phyloP scores from a whole-genome alignment of 2,113 vertebrate genomes.

The Canis aureus region DNA sequence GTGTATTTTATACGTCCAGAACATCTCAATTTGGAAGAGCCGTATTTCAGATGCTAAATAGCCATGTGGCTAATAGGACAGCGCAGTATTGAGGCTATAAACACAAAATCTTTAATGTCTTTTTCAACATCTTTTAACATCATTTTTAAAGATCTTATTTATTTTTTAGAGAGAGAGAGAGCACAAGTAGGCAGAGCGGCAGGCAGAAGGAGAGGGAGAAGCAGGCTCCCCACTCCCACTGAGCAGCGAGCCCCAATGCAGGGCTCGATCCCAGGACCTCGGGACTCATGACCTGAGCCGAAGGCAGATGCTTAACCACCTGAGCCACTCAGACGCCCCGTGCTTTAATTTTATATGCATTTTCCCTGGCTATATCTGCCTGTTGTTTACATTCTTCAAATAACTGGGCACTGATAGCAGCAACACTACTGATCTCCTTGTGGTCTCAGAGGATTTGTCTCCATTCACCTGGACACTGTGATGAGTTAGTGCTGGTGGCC shows the following conservation, averaged over 20 bases:
- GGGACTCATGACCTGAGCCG: background rate
- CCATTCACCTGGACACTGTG: background rate
- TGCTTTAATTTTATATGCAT: background rate
- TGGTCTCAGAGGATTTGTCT: background rate
- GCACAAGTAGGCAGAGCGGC: accelerated
- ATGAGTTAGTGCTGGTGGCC: no score
- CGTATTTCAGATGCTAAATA: background rate
- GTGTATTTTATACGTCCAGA: background rate
- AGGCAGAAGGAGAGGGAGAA: background rate
- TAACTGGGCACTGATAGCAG: background rate
- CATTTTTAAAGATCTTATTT: background rate
- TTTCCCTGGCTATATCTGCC: background rate
- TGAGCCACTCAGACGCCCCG: background rate
- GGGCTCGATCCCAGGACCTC: background rate
- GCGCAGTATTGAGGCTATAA: no score
- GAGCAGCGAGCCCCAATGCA: background rate
- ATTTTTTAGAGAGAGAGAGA: background rate
- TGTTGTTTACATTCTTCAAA: conserved; percentile 13
- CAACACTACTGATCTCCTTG: background rate
- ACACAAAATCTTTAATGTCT: background rate
- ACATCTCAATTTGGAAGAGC: background rate
- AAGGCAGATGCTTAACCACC: background rate
- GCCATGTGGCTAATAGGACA: background rate
- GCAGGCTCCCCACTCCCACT: background rate
- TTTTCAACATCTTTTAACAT: background rate